Evolutionary conservation across 2,888 invertebrate species (phyloP), one percentile per base, ranked within the genome.

Genomic region (Onthophagus sagittarius): DNA sequence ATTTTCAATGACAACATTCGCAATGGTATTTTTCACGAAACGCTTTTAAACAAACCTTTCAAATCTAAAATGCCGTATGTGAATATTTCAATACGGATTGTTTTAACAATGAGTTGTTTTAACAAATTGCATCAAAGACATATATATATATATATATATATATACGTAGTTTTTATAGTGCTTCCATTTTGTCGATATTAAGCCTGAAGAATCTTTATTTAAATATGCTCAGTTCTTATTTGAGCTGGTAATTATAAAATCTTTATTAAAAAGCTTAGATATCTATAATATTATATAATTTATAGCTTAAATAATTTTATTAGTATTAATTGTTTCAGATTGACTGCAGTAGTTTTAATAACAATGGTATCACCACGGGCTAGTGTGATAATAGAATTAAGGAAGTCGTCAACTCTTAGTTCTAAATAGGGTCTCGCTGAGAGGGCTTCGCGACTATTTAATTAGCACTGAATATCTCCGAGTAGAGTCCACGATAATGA

Each of bases 391-490:
- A 67, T 67, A 23, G 32, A 31, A 67, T 31, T 67, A 67, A 67
- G 67, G 32, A 67, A 67, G 15, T 67, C 67, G n/a, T 32, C 31
- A 6, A 32, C 67, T 5, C 67, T 15, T 32, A 4, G 67, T 6
- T 15, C 31, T 67, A 31, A 67, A 32, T 64, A 32, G 67, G 67
- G 67, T n/a, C 67, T 23, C 67, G 15, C 67, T 5, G 23, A 67
- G 6, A 67, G 32, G n/a, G 67, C n/a, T 32, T 23, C 15, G 15
- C 14, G 63, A 67, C 67, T 31, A 67, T 67, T 67, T 67, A 67
- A 67, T 67, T 67, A 67, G 67, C 67, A 67, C 67, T 23, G 67
- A 67, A 67, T 67, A 23, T 67, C 67, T 67, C 67, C 67, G 67
- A 67, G 31, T 67, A 67, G 32, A 67, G n/a, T 32, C n/a, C 13